A percentile compares a stretch with the other conserved stretches of the same genome.
phyloP scores from a whole-genome alignment of 2,113 vertebrate genomes.

The Halichoerus grypus region DNA sequence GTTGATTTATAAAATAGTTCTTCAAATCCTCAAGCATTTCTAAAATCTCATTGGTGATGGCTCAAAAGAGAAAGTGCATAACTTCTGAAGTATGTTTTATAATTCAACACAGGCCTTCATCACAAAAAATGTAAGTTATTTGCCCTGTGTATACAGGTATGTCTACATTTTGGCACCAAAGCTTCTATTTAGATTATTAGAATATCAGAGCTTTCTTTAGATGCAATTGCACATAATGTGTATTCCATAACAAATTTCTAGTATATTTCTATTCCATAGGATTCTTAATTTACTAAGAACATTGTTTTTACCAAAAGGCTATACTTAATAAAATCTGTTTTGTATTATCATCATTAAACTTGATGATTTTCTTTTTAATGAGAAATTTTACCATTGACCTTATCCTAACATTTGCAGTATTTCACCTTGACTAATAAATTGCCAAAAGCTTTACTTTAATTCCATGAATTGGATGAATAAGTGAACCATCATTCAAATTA shows the following conservation, averaged over 20 bases:
- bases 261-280: neutral
- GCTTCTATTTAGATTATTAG: neutral
- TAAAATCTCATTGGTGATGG: neutral
- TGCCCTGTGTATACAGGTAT: neutral
- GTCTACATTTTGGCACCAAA: neutral
- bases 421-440: neutral
- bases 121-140: neutral
- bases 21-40: neutral
- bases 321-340: slow-evolving; percentile 3
- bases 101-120: neutral
- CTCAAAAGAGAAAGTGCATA: neutral
- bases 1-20: neutral
- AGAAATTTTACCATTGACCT: neutral
- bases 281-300: neutral
- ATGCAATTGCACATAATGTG: neutral
- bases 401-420: neutral
- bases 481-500: neutral
- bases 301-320: neutral
- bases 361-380: slow-evolving; percentile 3
- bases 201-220: neutral
- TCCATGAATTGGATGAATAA: neutral
- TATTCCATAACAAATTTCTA: neutral
- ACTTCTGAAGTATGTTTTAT: neutral
- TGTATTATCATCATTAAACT: neutral
- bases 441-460: neutral